These are phyloP conservation scores for Leptatherina wallacei DNA, from an alignment of 2,797 vertebrate species.

Conservation along the genomic window DNA sequence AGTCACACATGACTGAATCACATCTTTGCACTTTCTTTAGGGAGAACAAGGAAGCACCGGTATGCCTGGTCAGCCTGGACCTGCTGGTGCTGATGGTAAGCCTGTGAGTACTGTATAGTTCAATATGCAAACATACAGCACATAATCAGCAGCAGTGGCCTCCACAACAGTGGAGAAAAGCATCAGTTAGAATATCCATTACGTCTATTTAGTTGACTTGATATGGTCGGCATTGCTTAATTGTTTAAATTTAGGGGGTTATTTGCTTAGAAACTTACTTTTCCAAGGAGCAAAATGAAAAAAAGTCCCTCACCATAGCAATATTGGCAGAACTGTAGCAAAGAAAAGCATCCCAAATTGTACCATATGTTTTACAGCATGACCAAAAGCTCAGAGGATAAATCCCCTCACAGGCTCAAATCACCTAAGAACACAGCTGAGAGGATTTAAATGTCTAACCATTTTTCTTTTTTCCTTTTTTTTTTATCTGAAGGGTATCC, in stretches of 20 bases:
- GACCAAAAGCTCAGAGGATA: constrained; percentile 45
- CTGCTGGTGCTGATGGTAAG: constrained; percentile 99
- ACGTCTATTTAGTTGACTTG: constrained; percentile 15
- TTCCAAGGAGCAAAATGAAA: constrained; percentile 41
- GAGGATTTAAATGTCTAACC: constrained; percentile 41
- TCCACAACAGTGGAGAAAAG: constrained; percentile 10
- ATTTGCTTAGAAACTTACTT: constrained; percentile 46
- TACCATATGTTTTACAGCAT: constrained; percentile 57
- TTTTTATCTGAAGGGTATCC: constrained; percentile 84
- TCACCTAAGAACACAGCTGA: constrained; percentile 38
- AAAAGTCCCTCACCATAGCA: constrained; percentile 53
- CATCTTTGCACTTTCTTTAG: constrained; percentile 69
- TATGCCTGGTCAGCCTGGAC: constrained; percentile 89
- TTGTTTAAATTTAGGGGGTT: constrained; percentile 17
- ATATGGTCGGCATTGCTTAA: constrained; percentile 36
- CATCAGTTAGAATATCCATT: not conserved
- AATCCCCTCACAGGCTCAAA: constrained; percentile 27
- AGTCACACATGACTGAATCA: constrained; percentile 14
- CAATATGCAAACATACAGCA: constrained; percentile 85
- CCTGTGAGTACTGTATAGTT: constrained; percentile 99
- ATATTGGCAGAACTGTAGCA: constrained; percentile 38
- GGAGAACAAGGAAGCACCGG: constrained; percentile 89
- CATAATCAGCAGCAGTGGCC: constrained; percentile 42
- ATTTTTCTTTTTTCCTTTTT: constrained; percentile 30
- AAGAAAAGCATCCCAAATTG: constrained; percentile 56